Evolutionary conservation across 2,113 vertebrate species (phyloP), one percentile per base, ranked within the genome.

Genomic region (Solea senegalensis): DNA sequence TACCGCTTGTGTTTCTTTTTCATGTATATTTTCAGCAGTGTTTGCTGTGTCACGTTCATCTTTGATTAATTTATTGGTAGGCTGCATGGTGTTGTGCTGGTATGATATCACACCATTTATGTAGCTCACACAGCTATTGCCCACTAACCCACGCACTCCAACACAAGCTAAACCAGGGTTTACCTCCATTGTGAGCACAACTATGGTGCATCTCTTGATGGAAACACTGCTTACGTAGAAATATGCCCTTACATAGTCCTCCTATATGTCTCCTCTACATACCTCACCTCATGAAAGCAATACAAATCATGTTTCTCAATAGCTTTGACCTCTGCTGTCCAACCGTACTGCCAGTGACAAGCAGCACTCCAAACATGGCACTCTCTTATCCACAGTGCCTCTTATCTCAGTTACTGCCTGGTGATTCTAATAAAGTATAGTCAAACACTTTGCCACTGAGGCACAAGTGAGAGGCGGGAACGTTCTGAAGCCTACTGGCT

Each of bases 391-490:
- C 49, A 59, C 65, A 65, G 39, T 56, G 50, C 6, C 26, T 85
- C 70, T 66, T 86, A 88, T 83, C 81, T 78, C 7, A 16, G 46
- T 28, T 66, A 59, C 56, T 64, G 59, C 70, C 76, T 67, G 52
- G 69, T 76, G 68, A 87, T 69, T 73, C 74, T 78, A 75, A 90
- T 69, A 89, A 78, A 84, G 81, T 74, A 27, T 74, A 62, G 59
- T 74, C 62, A 76, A 72, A 81, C 82, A 78, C 60, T 7, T 52
- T 49, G 8, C 61, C 56, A 52, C 50, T 50, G 50, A 48, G 21
- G 51, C 69, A 52, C 49, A 71, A 46, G 53, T 45, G 26, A 55
- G 51, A 53, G 16, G 6, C 45, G 1, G 21, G n/a, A 55, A 40
- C 3, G 5, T 13, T 13, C 15, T 26, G 2, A 16, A 0, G 2